Conservation (phyloP, 2,113 vertebrate genomes). For the Oryzias woworae region DNA sequence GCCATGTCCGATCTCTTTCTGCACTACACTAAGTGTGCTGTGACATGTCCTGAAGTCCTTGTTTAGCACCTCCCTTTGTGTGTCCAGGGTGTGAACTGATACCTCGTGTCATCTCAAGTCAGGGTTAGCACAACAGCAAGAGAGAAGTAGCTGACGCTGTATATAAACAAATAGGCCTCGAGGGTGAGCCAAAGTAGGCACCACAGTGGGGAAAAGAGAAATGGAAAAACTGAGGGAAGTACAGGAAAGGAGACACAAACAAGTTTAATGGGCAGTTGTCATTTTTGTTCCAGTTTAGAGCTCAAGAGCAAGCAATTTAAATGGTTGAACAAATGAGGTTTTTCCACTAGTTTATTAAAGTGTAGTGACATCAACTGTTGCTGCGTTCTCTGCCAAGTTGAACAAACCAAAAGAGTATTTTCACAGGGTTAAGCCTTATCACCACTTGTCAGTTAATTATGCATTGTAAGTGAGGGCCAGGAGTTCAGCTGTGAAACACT, state of each 20-base stretch:
- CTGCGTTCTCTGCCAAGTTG: constrained; percentile 27
- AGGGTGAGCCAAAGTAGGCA: constrained; percentile 43
- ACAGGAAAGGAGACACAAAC: constrained; percentile 3
- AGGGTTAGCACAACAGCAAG: constrained; percentile 70
- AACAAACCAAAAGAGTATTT: constrained; percentile 24
- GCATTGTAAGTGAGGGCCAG: constrained; percentile 38
- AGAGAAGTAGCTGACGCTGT: constrained; percentile 38
- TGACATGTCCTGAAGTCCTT: constrained; percentile 92
- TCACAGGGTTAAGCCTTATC: constrained; percentile 32
- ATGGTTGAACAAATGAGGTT: constrained; percentile 49
- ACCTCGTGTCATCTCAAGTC: constrained; percentile 86
- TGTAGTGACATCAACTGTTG: constrained; percentile 42
- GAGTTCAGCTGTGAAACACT: constrained; percentile 53
- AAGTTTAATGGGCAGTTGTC: constrained; percentile 37
- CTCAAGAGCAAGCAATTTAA: constrained; percentile 44
- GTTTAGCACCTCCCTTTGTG: constrained; percentile 90
- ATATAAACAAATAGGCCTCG: constrained; percentile 33
- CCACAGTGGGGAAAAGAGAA: constrained; percentile 35
- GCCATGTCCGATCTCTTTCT: constrained; percentile 76
- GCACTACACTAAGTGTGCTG: constrained; percentile 84
- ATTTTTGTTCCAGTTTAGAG: constrained; percentile 41
- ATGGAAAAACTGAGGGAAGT: constrained; percentile 16
- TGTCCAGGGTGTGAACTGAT: constrained; percentile 92
- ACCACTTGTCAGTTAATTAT: constrained; percentile 53
- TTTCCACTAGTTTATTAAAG: constrained; percentile 41